Evolutionary conservation across 1,140 invertebrate genomes (phyloP), one percentile per base, ranked within the genome.

Genomic region (Drosophila subpulchrella): DNA sequence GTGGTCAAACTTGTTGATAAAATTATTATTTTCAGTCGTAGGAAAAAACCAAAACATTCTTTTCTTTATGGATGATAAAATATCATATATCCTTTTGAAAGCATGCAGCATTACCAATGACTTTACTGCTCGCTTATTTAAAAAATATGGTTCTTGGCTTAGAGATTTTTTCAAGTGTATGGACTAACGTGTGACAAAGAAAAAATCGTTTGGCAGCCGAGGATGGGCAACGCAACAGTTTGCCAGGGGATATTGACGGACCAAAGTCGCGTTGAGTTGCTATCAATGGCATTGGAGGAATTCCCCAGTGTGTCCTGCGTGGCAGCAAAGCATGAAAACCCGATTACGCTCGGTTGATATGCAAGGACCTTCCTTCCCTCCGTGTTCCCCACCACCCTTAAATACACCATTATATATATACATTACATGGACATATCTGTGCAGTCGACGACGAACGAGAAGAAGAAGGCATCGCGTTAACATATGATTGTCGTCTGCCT

Each of bases 401-500:
- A 44, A 17, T 50, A 42, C 20, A 17, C 17, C 20, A 13, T 15
- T 50, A 20, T 42, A 10, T 41, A 42, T 20, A 30, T n/a, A 53
- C 44, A 42, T 46, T 17, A 53, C 44, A 42, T 46, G 13, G 20
- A 55, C 27, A 55, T 84, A 80, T 80, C 81, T 84, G 76, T 73
- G 81, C 81, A 73, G 75, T 68, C 71, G 58, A 27, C n/a, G 65
- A 58, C 30, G 50, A 51, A 51, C 30, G n/a, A 53, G 27, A 51
- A 32, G 27, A 55, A 65, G 67, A 75, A 75, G 72, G 81, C 72
- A 76, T 68, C 72, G 81, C 76, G 76, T 76, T 84, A 84, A 86
- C 82, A 86, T 86, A 88, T 88, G 83, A 86, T 86, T 86, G 82
- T 88, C 83, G 83, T 79, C 55, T 86, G 82, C 80, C 70, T 75